A percentile compares a stretch with the other conserved stretches of the same genome.
These are phyloP conservation scores for Cryptus armator DNA, from an alignment of 2,888 invertebrate species.

Conservation along the genomic window DNA sequence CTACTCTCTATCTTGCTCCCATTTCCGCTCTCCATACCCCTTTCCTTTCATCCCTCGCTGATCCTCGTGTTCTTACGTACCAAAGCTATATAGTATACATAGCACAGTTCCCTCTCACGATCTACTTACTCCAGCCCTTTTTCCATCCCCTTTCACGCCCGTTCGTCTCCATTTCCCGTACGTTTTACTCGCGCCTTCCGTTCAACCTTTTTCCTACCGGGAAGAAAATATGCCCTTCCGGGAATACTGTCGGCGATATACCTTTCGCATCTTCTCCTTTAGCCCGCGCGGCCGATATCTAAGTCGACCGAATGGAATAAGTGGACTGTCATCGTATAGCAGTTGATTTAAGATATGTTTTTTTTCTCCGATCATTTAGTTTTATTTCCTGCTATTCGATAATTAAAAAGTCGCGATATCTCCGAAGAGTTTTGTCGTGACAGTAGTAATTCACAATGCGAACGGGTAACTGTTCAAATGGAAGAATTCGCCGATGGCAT, in stretches of 20 bases:
- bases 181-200: slow-evolving; percentile 37
- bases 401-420: background rate
- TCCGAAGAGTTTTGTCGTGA: background rate
- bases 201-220: slow-evolving; percentile 10
- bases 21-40: slow-evolving; percentile 45
- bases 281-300: background rate
- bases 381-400: background rate
- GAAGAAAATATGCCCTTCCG: slow-evolving; percentile 33
- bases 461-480: background rate
- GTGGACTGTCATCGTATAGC: background rate
- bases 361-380: background rate
- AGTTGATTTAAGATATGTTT: background rate
- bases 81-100: background rate
- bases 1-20: slow-evolving; percentile 55
- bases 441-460: background rate
- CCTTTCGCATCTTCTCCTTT: background rate
- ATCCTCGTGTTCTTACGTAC: slow-evolving; percentile 18
- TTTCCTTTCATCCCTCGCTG: background rate
- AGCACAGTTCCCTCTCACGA: slow-evolving; percentile 26
- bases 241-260: slow-evolving; percentile 1
- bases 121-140: slow-evolving; percentile 33
- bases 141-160: slow-evolving; percentile 26
- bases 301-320: background rate
- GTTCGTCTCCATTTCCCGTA: slow-evolving; percentile 47
- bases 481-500: slow-evolving; percentile 11